Evolutionary conservation across 2,888 invertebrate genomes (phyloP).

Genomic region (Esperia sulphurella): DNA sequence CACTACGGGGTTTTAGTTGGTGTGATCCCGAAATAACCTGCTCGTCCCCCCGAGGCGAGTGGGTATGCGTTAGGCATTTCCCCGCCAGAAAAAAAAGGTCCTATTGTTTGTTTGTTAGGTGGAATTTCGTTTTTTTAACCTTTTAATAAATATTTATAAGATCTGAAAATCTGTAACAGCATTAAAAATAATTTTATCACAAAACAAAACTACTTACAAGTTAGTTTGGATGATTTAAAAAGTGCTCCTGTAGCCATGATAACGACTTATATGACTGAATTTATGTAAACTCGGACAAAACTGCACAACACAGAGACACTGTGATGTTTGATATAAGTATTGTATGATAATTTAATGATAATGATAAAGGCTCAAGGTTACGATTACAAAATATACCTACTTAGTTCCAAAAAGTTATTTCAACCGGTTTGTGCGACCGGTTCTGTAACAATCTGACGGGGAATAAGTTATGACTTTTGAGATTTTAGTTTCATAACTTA

Average conservation of each 20-base stretch:
- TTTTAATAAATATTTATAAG: no score
- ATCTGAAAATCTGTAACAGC: no score
- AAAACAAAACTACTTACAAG: slow-evolving; percentile 40
- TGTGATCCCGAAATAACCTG: no score
- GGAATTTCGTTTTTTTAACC: no score
- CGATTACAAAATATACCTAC: slow-evolving; percentile 15
- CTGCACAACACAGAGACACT: slow-evolving; percentile 32
- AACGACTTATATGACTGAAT: slow-evolving; percentile 7
- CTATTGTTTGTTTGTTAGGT: no score
- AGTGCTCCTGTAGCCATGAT: slow-evolving; percentile 52
- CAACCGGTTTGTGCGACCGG: neutral
- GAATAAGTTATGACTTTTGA: no score
- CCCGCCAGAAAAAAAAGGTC: no score
- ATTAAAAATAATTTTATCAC: neutral
- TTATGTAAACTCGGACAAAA: slow-evolving; percentile 23
- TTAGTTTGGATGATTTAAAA: slow-evolving; percentile 47
- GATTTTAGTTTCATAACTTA: no score
- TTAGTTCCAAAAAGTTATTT: slow-evolving; percentile 21
- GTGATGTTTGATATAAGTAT: slow-evolving; percentile 27
- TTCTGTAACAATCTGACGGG: neutral
- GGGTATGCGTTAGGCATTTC: no score
- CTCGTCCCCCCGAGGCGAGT: no score
- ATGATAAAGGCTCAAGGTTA: slow-evolving; percentile 44
- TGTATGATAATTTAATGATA: slow-evolving; percentile 35
- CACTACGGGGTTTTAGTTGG: no score